A percentile compares a stretch with the other conserved stretches of the same genome.
These are phyloP conservation scores for Boloria euphrosyne DNA, from an alignment of 2,888 invertebrate species.

Conservation along the genomic window DNA sequence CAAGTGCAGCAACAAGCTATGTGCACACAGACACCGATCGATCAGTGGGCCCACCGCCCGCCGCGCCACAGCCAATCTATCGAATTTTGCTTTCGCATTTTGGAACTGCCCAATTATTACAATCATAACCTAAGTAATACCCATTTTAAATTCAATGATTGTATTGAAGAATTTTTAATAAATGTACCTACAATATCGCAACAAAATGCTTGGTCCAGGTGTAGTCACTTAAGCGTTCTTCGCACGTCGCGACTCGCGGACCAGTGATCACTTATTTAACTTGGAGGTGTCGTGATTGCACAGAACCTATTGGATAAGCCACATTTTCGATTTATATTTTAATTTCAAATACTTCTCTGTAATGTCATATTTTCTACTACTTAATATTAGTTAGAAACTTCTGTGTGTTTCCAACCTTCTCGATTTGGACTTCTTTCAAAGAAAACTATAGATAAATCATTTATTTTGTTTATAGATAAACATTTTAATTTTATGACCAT, in stretches of 20 bases:
- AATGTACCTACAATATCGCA: neutral
- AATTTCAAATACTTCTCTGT: conserved; percentile 68
- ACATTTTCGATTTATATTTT: conserved; percentile 76
- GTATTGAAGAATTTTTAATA: neutral
- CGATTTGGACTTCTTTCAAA: conserved; percentile 7
- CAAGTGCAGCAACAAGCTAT: conserved; percentile 57
- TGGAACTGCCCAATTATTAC: conserved; percentile 60
- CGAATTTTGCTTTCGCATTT: conserved; percentile 68
- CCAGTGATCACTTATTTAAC: conserved; percentile 81
- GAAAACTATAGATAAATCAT: neutral
- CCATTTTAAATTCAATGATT: neutral
- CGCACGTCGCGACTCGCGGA: conserved; percentile 68
- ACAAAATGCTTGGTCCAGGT: conserved; percentile 42
- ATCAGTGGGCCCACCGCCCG: conserved; percentile 69
- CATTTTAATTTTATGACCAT: neutral
- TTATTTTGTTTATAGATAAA: neutral
- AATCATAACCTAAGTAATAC: conserved; percentile 13
- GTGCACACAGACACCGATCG: conserved; percentile 79
- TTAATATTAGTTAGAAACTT: conserved; percentile 71
- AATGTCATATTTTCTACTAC: conserved; percentile 74
- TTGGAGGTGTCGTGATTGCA: conserved; percentile 73
- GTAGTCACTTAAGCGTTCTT: conserved; percentile 56
- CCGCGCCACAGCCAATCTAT: conserved; percentile 68
- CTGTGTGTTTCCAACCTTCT: conserved; percentile 57
- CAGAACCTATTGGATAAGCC: conserved; percentile 69